Evolutionary conservation across 2,797 vertebrate species (phyloP).

Genomic region (Potorous gilbertii): DNA sequence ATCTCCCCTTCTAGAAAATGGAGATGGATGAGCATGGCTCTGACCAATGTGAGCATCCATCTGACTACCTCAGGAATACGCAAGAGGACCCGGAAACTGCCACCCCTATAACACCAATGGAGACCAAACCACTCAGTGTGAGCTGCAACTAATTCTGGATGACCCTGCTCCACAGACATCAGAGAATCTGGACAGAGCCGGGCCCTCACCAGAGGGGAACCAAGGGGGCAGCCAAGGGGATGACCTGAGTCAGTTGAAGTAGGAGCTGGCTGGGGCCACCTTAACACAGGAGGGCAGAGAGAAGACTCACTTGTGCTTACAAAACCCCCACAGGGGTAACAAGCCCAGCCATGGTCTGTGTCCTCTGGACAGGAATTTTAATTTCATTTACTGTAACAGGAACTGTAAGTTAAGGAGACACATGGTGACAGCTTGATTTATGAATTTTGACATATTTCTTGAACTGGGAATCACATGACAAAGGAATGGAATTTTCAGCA

Average conservation of each 20-base stretch:
- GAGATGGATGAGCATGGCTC: not conserved
- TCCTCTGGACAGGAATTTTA: conserved; percentile 62
- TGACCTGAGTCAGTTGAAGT: accelerated
- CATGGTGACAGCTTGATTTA: conserved; percentile 73
- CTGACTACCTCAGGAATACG: accelerated
- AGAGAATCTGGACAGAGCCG: too few relatives aligned
- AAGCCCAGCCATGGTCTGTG: not conserved
- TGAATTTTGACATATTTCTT: conserved; percentile 73
- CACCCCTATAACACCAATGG: accelerated
- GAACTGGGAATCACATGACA: conserved; percentile 73
- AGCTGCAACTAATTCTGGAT: not conserved
- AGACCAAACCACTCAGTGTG: not conserved
- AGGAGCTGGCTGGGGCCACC: too few relatives aligned
- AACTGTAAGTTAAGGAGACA: conserved; percentile 66
- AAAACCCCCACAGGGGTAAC: conserved; percentile 22
- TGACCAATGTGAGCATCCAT: not conserved
- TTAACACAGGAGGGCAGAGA: not conserved
- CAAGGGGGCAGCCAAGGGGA: too few relatives aligned
- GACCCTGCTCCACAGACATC: not conserved
- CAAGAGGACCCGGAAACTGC: not conserved
- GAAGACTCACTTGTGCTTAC: not conserved
- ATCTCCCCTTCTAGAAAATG: accelerated
- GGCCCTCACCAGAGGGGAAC: too few relatives aligned
- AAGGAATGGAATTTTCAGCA: conserved; percentile 78
- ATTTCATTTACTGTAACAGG: conserved; percentile 66